These are phyloP conservation scores for Tipula lateralis DNA, from an alignment of 2,888 invertebrate species.

Conservation along the genomic window DNA sequence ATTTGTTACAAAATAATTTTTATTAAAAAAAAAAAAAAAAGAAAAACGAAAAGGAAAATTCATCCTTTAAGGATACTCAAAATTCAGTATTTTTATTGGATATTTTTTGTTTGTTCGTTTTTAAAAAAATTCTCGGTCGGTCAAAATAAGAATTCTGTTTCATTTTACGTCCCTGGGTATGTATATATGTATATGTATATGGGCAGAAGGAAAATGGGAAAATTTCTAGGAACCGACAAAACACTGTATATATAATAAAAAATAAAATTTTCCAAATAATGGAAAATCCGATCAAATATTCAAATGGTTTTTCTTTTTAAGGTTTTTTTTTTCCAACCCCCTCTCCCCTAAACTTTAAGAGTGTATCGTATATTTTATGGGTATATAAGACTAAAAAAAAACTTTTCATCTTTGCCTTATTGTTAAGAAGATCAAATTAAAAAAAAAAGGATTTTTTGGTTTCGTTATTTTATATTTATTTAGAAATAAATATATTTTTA, in stretches of 20 bases:
- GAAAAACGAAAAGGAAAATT: neutral
- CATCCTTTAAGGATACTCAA: neutral
- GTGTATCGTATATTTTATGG: neutral
- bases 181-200: neutral
- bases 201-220: neutral
- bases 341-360: no score
- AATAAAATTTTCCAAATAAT: neutral
- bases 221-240: neutral
- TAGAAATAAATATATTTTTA: neutral
- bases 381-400: neutral
- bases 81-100: neutral
- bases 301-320: conserved; percentile 19
- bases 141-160: neutral
- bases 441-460: conserved; percentile 5
- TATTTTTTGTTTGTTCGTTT: neutral
- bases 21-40: neutral
- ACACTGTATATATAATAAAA: neutral
- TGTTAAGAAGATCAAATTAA: neutral
- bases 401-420: conserved; percentile 12
- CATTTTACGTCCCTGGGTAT: neutral
- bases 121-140: neutral
- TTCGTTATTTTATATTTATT: neutral
- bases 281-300: conserved; percentile 19
- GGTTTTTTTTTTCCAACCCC: neutral
- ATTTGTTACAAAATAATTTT: neutral